Conservation (phyloP, 2,797 vertebrate genomes). For the Cirrhinus molitorella region DNA sequence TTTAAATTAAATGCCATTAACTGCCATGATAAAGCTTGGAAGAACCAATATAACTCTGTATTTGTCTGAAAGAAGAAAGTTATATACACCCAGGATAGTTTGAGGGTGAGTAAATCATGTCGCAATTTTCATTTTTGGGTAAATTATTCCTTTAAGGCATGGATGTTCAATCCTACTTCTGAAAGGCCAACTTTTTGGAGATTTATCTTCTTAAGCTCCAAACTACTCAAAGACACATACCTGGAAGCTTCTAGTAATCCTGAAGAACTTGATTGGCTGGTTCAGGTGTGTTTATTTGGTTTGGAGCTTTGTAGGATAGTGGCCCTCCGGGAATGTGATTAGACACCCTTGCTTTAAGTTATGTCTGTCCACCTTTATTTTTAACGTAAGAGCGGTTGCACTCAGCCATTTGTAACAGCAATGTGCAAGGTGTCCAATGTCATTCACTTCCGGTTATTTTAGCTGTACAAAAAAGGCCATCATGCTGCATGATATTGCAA, state of each 20-base stretch:
- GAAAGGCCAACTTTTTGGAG: background rate
- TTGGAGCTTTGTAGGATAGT: background rate
- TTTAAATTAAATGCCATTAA: too few species aligned
- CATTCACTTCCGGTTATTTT: background rate
- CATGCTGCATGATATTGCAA: background rate
- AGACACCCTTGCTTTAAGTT: background rate
- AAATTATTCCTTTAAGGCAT: background rate
- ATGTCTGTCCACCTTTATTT: background rate
- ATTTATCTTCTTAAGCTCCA: background rate
- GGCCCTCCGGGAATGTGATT: background rate
- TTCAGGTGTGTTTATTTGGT: conserved; percentile 7
- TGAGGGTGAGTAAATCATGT: too few species aligned
- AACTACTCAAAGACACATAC: background rate
- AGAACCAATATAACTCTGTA: too few species aligned
- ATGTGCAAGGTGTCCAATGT: too few species aligned
- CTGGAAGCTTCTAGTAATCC: background rate
- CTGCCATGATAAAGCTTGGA: too few species aligned
- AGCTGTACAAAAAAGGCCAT: background rate
- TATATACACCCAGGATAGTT: too few species aligned
- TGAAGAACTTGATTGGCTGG: background rate
- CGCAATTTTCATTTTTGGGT: too few species aligned
- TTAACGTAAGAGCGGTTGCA: background rate
- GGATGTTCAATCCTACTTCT: background rate
- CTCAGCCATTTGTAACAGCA: background rate
- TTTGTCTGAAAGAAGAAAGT: too few species aligned